These are phyloP conservation scores for Dromococcyx pavoninus DNA, from an alignment of 2,797 vertebrate species.

Conservation along the genomic window DNA sequence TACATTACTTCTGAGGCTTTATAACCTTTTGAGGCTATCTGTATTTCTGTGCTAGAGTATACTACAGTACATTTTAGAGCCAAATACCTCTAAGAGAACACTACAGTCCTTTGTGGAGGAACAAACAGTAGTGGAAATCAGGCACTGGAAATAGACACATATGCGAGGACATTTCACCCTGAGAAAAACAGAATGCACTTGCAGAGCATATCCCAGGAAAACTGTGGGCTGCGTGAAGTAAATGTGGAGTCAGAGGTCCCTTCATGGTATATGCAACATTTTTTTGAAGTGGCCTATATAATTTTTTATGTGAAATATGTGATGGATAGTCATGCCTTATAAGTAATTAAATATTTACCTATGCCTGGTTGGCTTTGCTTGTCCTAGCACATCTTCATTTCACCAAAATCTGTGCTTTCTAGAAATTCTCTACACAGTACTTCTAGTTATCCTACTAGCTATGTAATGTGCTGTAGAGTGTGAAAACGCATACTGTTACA, in stretches of 20 bases:
- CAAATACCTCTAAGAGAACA: neutral
- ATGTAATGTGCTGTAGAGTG: neutral
- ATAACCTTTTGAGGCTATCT: neutral
- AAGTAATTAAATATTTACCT: neutral
- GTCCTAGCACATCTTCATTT: neutral
- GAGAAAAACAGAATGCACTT: neutral
- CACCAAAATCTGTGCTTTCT: neutral
- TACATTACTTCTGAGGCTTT: neutral
- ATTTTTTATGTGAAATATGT: neutral
- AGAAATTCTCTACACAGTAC: neutral
- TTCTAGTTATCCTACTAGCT: neutral
- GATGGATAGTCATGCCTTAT: neutral
- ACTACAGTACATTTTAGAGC: neutral
- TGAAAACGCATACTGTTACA: accelerated
- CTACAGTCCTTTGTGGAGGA: neutral
- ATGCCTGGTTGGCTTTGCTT: neutral
- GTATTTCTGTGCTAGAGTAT: neutral
- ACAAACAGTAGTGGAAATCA: neutral
- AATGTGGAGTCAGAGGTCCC: accelerated
- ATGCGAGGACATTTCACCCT: neutral
- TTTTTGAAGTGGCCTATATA: neutral
- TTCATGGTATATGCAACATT: no score
- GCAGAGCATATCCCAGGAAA: neutral
- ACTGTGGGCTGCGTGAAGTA: accelerated
- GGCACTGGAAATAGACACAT: neutral